Percentiles rank a stretch among this genome's conserved stretches.
phyloP scores from a whole-genome alignment of 1,140 invertebrate genomes.

The Zaprionus tsacasi region DNA sequence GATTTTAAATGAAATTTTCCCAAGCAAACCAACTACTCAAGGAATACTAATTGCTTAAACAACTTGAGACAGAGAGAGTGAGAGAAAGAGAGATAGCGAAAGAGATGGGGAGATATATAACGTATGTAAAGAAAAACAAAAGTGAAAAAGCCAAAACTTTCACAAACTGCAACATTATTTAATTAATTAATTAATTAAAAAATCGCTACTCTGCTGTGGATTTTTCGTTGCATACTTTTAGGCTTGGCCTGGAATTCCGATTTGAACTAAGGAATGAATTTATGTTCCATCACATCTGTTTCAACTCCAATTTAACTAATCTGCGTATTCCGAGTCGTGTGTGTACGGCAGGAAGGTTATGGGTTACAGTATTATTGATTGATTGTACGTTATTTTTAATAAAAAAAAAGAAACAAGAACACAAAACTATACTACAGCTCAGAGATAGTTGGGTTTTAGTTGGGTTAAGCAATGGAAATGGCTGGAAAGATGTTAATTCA shows the following conservation, averaged over 20 bases:
- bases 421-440: background rate
- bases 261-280: background rate
- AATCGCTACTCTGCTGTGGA: background rate
- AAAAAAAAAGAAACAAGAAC: constrained; percentile 6
- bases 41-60: constrained; percentile 24
- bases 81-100: constrained; percentile 31
- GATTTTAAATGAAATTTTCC: constrained; percentile 42
- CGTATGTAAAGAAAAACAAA: background rate
- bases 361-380: constrained; percentile 31
- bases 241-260: constrained; percentile 20
- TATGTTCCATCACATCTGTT: constrained; percentile 6
- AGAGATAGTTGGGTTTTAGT: constrained; percentile 9
- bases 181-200: background rate
- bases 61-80: constrained; percentile 22
- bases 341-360: constrained; percentile 72
- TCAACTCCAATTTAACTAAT: constrained; percentile 31
- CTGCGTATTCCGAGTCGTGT: background rate
- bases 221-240: constrained; percentile 56
- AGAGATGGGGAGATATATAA: constrained; percentile 31
- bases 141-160: constrained; percentile 24
- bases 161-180: constrained; percentile 19
- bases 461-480: background rate
- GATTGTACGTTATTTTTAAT: constrained; percentile 14
- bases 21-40: constrained; percentile 54
- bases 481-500: constrained; percentile 9